Conservation (phyloP, 2,888 invertebrate species). For the Diogma glabrata region DNA sequence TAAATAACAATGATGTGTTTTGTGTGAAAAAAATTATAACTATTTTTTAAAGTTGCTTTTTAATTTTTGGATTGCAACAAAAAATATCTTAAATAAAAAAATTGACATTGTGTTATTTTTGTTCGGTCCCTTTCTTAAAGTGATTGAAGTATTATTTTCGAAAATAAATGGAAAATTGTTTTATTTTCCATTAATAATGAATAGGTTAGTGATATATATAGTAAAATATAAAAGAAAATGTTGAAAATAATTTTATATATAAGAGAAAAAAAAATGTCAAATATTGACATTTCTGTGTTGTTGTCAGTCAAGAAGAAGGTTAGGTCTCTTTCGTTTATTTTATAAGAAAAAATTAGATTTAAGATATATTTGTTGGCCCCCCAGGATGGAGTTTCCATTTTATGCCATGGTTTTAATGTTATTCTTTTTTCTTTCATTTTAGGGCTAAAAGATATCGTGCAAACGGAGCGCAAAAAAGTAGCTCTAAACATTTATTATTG, state of each 20-base stretch:
- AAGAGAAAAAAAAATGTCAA: not conserved
- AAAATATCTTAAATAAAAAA: not conserved
- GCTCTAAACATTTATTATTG: slow-evolving; percentile 7
- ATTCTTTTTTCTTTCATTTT: slow-evolving; percentile 13
- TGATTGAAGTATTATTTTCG: not conserved
- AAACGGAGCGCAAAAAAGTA: slow-evolving; percentile 5
- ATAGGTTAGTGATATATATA: slow-evolving; percentile 7
- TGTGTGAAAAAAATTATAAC: too few relatives aligned
- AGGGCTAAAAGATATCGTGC: slow-evolving; percentile 18
- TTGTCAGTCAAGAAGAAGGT: slow-evolving; percentile 11
- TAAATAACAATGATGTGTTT: too few relatives aligned
- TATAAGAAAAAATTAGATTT: not conserved
- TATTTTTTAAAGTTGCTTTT: too few relatives aligned
- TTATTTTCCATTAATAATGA: slow-evolving; percentile 10
- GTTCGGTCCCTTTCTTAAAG: not conserved
- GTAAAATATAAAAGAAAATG: not conserved
- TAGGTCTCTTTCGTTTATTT: slow-evolving; percentile 3
- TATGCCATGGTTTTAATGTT: not conserved
- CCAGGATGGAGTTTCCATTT: not conserved
- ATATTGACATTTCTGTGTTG: slow-evolving; percentile 10
- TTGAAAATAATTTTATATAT: not conserved
- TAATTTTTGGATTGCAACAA: too few relatives aligned
- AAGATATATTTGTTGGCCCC: not conserved
- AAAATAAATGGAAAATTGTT: slow-evolving; percentile 11
- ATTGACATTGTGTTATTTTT: slow-evolving; percentile 7